Base-by-base conservation (phyloP, 2,113 vertebrate species). In the Leuciscus idus region DNA sequence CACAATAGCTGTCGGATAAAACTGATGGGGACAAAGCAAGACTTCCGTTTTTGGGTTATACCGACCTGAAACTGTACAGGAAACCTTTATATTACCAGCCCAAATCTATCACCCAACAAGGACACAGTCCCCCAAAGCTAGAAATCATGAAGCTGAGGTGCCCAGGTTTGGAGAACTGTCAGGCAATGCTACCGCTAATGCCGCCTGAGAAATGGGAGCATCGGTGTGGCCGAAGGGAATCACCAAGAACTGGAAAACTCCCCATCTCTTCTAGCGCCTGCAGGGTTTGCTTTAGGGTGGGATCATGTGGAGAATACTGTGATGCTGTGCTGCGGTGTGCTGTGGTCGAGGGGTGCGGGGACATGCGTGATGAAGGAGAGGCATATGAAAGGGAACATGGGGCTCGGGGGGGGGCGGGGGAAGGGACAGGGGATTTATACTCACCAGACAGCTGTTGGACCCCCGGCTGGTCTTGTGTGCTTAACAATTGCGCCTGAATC, bases 381-480 rank as follows among this genome's bases (percentile, higher is more conserved):
- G 91, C 85, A 64, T 88, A 84, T 88, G 85, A 87, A 90, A 26
- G 72, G 48, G 81, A 33, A 21, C 59, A 61, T 13, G 74, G 26
- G 66, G 61, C 8, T 33, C 15, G 30, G 81, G n/a, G 46, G 73
- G 57, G 74, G 87, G 91, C 86, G 68, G 87, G 87, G 85, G 89
- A 23, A 62, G 39, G 79, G 57, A 57, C 30, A 33, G 30, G 55
- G 66, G 59, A 28, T 15, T 82, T 4, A 76, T 90, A 95, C 97
- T 98, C 95, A 99, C 98, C 98, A 95, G 98, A 96, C 93, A 99
- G 94, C 93, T 99, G 98, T 93, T 98, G 98, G 93, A 97, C 97
- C 12, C 96, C 96, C 2, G 97, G 97, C 94, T 99, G 98, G 91
- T 98, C 97, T 8, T 99, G 97, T 93, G 98, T 96, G 95, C 98